phyloP scores from a whole-genome alignment of 2,797 vertebrate genomes.

The Merluccius polli region DNA sequence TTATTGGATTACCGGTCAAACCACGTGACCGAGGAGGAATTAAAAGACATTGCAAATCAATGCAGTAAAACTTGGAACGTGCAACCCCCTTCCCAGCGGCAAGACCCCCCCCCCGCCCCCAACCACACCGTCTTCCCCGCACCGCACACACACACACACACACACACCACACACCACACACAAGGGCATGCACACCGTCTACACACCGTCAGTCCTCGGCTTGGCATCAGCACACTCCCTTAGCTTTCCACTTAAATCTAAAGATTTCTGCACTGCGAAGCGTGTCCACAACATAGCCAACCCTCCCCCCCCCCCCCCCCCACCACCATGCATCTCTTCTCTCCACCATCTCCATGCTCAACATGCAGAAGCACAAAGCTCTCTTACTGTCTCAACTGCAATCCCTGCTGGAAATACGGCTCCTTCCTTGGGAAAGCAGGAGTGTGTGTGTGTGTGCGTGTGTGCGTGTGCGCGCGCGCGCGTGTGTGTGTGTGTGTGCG shows the following conservation, averaged over 20 bases:
- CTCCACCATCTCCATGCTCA: background rate
- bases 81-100: constrained; percentile 21
- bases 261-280: background rate
- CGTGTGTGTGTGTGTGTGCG: constrained; percentile 5
- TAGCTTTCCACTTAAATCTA: background rate
- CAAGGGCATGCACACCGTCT: constrained; percentile 18
- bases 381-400: constrained; percentile 71
- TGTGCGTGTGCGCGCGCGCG: background rate
- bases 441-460: constrained; percentile 1
- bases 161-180: constrained; percentile 28
- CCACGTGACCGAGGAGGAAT: constrained; percentile 31
- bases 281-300: background rate
- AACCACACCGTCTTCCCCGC: background rate
- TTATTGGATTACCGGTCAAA: constrained; percentile 7
- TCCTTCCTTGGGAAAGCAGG: constrained; percentile 36
- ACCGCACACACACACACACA: constrained; percentile 13
- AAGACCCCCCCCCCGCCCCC: constrained; percentile 20
- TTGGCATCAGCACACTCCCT: constrained; percentile 9
- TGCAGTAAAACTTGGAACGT: constrained; percentile 65
- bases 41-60: constrained; percentile 41
- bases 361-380: constrained; percentile 30
- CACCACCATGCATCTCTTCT: background rate
- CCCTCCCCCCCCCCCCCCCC: constrained; percentile 30
- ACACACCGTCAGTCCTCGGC: constrained; percentile 17
- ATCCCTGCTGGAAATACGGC: constrained; percentile 36